phyloP scores from a whole-genome alignment of 1,140 invertebrate genomes.

The Drosophila orosa region DNA sequence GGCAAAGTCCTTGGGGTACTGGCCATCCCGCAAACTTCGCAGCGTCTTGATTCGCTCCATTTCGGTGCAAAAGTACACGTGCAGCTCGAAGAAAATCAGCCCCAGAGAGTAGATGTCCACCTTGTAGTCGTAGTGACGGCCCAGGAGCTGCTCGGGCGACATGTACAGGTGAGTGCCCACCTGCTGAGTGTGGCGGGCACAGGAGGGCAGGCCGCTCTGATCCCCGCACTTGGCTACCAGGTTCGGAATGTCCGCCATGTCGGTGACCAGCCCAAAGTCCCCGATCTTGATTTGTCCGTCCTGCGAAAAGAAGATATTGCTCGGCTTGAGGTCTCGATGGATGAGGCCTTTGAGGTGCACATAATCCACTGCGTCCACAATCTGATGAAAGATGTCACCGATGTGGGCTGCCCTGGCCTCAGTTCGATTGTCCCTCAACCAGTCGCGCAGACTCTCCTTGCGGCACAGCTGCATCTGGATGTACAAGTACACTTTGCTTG shows the following conservation, averaged over 20 bases:
- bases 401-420: slow-evolving; percentile 84
- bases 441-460: slow-evolving; percentile 95
- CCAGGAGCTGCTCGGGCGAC: slow-evolving; percentile 96
- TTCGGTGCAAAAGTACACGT: slow-evolving; percentile 94
- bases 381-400: slow-evolving; percentile 94
- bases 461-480: slow-evolving; percentile 99
- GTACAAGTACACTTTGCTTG: slow-evolving; percentile 91
- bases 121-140: slow-evolving; percentile 94
- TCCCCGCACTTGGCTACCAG: slow-evolving; percentile 76
- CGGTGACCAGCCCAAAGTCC: slow-evolving; percentile 98
- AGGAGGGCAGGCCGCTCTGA: slow-evolving; percentile 62
- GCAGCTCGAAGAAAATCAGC: slow-evolving; percentile 96
- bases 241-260: slow-evolving; percentile 88
- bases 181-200: slow-evolving; percentile 85
- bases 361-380: slow-evolving; percentile 97
- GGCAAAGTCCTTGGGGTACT: slow-evolving; percentile 90
- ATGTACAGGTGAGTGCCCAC: slow-evolving; percentile 97
- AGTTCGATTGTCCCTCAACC: slow-evolving; percentile 88
- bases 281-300: slow-evolving; percentile 97
- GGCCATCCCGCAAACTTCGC: slow-evolving; percentile 87
- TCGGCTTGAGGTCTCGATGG: slow-evolving; percentile 98
- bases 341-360: slow-evolving; percentile 96
- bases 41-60: slow-evolving; percentile 92
- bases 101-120: slow-evolving; percentile 98
- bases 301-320: slow-evolving; percentile 97